Conservation (phyloP, 2,113 vertebrate species). For the Vanacampus margaritifer region DNA sequence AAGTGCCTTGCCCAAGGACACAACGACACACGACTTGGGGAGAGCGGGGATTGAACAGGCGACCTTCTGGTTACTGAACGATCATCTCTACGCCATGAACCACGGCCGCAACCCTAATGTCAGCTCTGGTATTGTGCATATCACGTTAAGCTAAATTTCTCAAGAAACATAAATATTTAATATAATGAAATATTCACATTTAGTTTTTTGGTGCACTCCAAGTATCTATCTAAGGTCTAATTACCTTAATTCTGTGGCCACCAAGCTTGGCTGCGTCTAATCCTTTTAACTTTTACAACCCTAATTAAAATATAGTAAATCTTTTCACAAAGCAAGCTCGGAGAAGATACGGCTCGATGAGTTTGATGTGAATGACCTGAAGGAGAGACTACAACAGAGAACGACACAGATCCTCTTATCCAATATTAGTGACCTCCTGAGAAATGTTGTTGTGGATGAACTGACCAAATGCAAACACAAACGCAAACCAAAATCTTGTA, state of each 20-base stretch:
- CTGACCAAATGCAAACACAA: not conserved
- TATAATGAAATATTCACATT: not conserved
- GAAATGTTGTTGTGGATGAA: not conserved
- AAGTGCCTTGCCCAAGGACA: no score
- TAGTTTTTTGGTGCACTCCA: not conserved
- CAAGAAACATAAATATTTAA: no score
- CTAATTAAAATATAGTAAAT: slow-evolving; percentile 33
- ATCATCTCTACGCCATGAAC: no score
- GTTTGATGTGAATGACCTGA: not conserved
- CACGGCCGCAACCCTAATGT: no score
- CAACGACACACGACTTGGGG: no score
- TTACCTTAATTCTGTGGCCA: not conserved
- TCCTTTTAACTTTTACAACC: slow-evolving; percentile 35
- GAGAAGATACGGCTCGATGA: not conserved
- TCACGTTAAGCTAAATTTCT: not conserved
- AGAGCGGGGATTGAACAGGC: no score
- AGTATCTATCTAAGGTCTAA: not conserved
- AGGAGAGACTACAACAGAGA: not conserved
- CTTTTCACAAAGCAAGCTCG: slow-evolving; percentile 1
- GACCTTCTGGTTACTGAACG: no score
- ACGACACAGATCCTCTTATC: not conserved
- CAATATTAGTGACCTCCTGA: not conserved
- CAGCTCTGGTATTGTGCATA: not conserved
- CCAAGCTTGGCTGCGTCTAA: slow-evolving; percentile 8
- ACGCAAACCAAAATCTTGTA: not conserved